These are phyloP conservation scores for Nomada ruficornis DNA, from an alignment of 2,888 invertebrate species.

Conservation along the genomic window DNA sequence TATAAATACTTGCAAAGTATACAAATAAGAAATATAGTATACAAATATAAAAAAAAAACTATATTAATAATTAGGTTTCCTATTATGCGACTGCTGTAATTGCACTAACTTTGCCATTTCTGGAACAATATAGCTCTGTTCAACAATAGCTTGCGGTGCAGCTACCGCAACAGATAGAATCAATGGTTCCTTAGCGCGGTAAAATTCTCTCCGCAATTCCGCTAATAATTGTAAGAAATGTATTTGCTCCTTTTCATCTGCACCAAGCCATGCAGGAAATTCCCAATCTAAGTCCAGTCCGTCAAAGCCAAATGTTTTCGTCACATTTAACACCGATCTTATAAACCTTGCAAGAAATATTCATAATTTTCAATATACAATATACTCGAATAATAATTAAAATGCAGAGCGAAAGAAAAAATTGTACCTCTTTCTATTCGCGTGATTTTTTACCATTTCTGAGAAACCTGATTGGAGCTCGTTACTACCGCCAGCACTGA, in stretches of 20 bases:
- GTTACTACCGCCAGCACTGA: constrained; percentile 89
- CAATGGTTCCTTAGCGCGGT: constrained; percentile 85
- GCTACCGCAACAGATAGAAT: constrained; percentile 92
- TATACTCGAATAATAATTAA: neutral
- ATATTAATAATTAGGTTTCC: neutral
- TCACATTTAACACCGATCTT: constrained; percentile 84
- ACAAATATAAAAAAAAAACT: neutral
- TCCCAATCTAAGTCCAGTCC: constrained; percentile 95
- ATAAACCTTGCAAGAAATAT: constrained; percentile 84
- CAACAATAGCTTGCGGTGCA: constrained; percentile 90
- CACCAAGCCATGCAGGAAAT: constrained; percentile 89
- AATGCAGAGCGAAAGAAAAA: neutral
- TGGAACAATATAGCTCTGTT: constrained; percentile 91
- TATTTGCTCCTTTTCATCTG: constrained; percentile 86
- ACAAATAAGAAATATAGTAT: neutral
- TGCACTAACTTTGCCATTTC: constrained; percentile 87
- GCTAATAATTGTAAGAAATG: constrained; percentile 91
- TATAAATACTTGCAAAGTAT: neutral
- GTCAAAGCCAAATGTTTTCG: constrained; percentile 87
- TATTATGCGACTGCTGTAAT: neutral
- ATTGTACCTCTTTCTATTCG: constrained; percentile 87
- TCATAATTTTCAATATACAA: neutral
- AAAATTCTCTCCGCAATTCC: constrained; percentile 89
- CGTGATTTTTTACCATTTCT: constrained; percentile 90
- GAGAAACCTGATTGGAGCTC: constrained; percentile 86